phyloP scores from a whole-genome alignment of 2,888 invertebrate genomes.

The Diarsia rubi region DNA sequence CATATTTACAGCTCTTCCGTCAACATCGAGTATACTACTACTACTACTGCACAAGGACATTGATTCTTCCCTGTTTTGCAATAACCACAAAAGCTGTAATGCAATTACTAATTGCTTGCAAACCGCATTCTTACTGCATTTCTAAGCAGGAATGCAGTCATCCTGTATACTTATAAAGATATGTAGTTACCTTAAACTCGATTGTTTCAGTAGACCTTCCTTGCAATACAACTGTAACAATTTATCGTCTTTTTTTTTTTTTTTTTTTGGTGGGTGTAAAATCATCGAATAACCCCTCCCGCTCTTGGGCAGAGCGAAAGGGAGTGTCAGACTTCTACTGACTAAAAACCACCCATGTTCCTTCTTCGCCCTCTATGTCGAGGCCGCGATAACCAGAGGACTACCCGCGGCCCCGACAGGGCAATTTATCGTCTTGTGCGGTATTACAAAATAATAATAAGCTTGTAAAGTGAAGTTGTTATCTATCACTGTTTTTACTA shows the following conservation, averaged over 20 bases:
- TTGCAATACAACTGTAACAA: neutral
- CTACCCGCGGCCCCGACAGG: no score
- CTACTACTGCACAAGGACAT: neutral
- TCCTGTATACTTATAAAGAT: neutral
- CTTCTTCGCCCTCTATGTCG: no score
- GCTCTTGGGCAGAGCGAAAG: no score
- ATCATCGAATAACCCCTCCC: no score
- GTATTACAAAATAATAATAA: slow-evolving; percentile 16
- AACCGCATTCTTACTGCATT: slow-evolving; percentile 41
- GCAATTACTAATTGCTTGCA: slow-evolving; percentile 20
- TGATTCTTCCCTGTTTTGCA: slow-evolving; percentile 20
- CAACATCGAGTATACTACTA: neutral
- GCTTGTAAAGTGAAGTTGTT: slow-evolving; percentile 3
- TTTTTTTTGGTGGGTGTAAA: no score
- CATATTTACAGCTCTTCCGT: neutral
- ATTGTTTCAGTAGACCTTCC: slow-evolving; percentile 28
- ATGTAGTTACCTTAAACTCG: neutral
- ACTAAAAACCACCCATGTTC: no score
- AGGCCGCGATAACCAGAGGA: no score
- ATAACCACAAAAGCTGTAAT: slow-evolving; percentile 16
- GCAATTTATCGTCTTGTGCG: slow-evolving; percentile 26
- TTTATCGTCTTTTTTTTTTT: slow-evolving; percentile 27
- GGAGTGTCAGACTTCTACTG: no score
- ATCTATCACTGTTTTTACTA: slow-evolving; percentile 31
- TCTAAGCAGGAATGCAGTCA: slow-evolving; percentile 32